Percentiles rank a stretch among this genome's conserved stretches.
These are phyloP conservation scores for Adoxophyes honmai DNA, from an alignment of 1,140 invertebrate genomes.

Conservation along the genomic window DNA sequence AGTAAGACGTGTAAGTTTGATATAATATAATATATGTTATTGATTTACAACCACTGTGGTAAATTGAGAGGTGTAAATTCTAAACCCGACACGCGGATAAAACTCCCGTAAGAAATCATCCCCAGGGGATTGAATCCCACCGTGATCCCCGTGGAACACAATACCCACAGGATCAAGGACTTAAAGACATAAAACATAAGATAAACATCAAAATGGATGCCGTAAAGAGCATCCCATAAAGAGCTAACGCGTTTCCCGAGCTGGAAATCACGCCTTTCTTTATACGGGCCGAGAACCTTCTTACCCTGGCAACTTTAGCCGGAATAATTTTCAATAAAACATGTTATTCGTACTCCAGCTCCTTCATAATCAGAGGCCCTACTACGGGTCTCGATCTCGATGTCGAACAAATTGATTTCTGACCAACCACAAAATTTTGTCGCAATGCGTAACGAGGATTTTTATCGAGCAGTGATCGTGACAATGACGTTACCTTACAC, in stretches of 20 bases:
- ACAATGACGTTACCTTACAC: too few species aligned
- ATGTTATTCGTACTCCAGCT: neutral
- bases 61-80: too few species aligned
- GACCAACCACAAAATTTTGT: too few species aligned
- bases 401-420: too few species aligned
- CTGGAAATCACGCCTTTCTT: slow-evolving; percentile 3
- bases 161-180: neutral
- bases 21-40: too few species aligned
- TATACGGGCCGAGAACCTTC: neutral
- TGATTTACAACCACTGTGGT: too few species aligned
- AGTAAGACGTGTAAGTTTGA: too few species aligned
- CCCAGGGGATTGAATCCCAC: too few species aligned
- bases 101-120: too few species aligned
- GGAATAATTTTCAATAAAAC: slow-evolving; percentile 14
- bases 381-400: neutral
- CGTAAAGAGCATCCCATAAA: slow-evolving; percentile 2
- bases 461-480: too few species aligned
- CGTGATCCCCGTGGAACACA: neutral
- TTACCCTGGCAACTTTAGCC: neutral
- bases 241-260: neutral
- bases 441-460: too few species aligned
- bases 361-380: neutral
- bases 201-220: slow-evolving; percentile 13
- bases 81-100: too few species aligned
- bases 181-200: slow-evolving; percentile 15